Evolutionary conservation across 2,888 invertebrate genomes (phyloP).

Genomic region (Drosophila meridionalis): DNA sequence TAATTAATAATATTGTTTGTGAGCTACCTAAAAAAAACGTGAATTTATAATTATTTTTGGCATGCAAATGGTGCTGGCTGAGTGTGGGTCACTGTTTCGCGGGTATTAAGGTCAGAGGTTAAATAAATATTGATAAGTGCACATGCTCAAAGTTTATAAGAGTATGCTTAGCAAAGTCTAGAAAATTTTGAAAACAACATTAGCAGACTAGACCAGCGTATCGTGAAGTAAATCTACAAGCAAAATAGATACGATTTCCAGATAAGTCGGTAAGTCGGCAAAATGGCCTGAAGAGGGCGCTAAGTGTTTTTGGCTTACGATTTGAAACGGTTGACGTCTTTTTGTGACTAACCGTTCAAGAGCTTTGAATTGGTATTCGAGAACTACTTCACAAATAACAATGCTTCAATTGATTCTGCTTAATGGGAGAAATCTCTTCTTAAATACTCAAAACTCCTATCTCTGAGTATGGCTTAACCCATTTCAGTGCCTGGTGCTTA

Average conservation of each 20-base stretch:
- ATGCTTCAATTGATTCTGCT: background rate
- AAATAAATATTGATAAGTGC: background rate
- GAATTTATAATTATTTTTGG: constrained; percentile 18
- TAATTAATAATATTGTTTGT: background rate
- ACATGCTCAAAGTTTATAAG: background rate
- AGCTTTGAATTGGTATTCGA: background rate
- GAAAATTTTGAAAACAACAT: background rate
- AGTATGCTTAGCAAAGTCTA: background rate
- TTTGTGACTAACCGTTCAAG: background rate
- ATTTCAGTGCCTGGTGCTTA: no score
- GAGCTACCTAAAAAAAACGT: constrained; percentile 1
- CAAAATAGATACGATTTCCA: background rate
- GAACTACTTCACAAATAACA: constrained; percentile 4
- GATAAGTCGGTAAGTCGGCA: constrained; percentile 7
- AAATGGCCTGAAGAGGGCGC: constrained; percentile 11
- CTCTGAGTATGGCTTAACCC: background rate
- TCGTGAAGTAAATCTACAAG: background rate
- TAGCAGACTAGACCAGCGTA: background rate
- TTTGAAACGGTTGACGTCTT: constrained; percentile 5
- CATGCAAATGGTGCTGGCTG: background rate
- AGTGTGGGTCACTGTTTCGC: background rate
- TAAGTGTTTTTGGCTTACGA: constrained; percentile 44
- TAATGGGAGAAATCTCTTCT: background rate
- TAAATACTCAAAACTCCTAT: background rate
- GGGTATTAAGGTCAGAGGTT: background rate